Evolutionary conservation across 2,113 vertebrate genomes (phyloP).

Genomic region (Parotia lawesii): DNA sequence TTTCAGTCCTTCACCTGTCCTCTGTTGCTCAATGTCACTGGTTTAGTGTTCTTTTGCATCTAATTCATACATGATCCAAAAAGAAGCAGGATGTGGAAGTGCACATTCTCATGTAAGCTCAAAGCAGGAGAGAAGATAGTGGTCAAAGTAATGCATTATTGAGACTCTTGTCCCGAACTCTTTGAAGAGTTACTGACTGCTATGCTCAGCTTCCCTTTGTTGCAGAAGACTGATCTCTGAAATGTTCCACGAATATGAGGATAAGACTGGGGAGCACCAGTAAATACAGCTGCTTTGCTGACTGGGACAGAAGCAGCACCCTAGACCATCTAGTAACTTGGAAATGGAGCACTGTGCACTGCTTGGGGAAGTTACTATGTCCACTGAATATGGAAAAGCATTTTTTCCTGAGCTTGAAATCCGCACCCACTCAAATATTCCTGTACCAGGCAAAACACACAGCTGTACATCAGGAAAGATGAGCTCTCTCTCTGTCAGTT

Average conservation of each 20-base stretch:
- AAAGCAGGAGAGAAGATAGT: neutral
- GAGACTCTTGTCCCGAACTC: neutral
- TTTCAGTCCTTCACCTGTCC: neutral
- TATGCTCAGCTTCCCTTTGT: neutral
- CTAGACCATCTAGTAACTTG: neutral
- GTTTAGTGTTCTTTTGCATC: neutral
- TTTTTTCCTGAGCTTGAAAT: neutral
- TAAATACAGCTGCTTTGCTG: neutral
- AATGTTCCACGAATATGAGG: neutral
- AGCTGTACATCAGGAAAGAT: neutral
- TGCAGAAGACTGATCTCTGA: neutral
- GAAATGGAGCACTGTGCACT: neutral
- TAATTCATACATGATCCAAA: neutral
- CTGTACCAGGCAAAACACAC: neutral
- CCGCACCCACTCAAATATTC: neutral
- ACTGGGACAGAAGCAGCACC: neutral
- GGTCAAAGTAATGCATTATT: neutral
- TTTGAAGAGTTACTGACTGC: neutral
- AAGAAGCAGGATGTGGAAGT: neutral
- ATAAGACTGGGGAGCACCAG: neutral
- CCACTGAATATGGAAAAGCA: neutral
- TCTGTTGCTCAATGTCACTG: neutral
- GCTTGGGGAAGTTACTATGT: neutral
- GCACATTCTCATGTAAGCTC: neutral
- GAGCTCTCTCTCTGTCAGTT: neutral